These are phyloP conservation scores for Sminthurides bifidus DNA, from an alignment of 1,140 invertebrate species.

Conservation along the genomic window DNA sequence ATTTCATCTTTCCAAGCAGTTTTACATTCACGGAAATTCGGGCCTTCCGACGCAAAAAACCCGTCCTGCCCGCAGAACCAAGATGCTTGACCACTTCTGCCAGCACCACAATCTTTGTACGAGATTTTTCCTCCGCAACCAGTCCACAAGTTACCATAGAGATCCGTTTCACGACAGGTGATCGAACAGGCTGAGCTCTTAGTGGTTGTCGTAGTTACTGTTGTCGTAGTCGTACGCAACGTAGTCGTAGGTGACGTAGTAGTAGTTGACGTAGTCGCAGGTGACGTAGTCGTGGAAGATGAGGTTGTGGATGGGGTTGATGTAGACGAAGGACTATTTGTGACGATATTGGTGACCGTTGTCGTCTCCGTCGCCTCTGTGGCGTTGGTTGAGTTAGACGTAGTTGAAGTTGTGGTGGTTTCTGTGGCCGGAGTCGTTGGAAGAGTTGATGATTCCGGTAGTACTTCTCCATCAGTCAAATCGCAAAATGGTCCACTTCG, in stretches of 20 bases:
- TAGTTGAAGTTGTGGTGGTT: not conserved
- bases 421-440: not conserved
- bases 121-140: not conserved
- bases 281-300: not conserved
- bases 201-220: not conserved
- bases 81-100: not conserved
- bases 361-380: not conserved
- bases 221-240: not conserved
- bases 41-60: not conserved
- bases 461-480: not conserved
- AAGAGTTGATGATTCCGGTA: not conserved
- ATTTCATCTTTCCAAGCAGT: constrained; percentile 7
- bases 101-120: not conserved
- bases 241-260: not conserved
- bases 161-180: not conserved
- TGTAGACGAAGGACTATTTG: not conserved
- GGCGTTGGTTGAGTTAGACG: not conserved
- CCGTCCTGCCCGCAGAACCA: constrained; percentile 2
- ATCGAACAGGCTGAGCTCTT: not conserved
- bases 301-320: not conserved
- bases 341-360: not conserved
- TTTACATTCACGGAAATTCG: constrained; percentile 8
- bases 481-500: too few species aligned
- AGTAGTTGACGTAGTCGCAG: not conserved
- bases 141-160: not conserved